phyloP scores from a whole-genome alignment of 1,140 invertebrate genomes.

The Cotesia chilonis region DNA sequence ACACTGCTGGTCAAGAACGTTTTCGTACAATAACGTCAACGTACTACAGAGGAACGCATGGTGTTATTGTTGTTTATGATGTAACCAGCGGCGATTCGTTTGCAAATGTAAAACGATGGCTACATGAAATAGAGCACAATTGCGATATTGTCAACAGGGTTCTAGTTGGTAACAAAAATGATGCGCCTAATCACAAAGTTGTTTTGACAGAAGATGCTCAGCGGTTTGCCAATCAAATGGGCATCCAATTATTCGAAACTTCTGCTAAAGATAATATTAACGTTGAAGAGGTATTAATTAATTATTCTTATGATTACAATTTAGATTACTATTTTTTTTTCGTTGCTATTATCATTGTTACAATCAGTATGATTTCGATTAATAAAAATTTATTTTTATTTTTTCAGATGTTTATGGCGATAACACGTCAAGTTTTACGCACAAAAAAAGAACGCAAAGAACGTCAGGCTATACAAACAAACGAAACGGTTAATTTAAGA shows the following conservation, averaged over 20 bases:
- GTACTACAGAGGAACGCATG: slow-evolving; percentile 98
- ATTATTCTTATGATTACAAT: no score
- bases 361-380: no score
- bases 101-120: slow-evolving; percentile 97
- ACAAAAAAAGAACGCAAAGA: slow-evolving; percentile 74
- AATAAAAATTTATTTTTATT: slow-evolving; percentile 23
- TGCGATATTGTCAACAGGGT: slow-evolving; percentile 99
- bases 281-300: slow-evolving; percentile 85
- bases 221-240: slow-evolving; percentile 96
- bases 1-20: slow-evolving; percentile 92
- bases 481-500: slow-evolving; percentile 67
- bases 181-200: slow-evolving; percentile 95
- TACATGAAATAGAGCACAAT: slow-evolving; percentile 99
- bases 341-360: no score
- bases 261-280: slow-evolving; percentile 99
- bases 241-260: slow-evolving; percentile 96
- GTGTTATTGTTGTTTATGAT: slow-evolving; percentile 99
- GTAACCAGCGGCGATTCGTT: slow-evolving; percentile 98
- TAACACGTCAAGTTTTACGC: slow-evolving; percentile 75
- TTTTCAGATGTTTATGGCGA: slow-evolving; percentile 78
- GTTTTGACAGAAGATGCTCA: slow-evolving; percentile 97
- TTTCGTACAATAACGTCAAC: slow-evolving; percentile 95
- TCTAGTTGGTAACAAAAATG: slow-evolving; percentile 99
- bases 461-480: slow-evolving; percentile 69
- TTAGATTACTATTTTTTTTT: no score